phyloP scores from a whole-genome alignment of 30 jellyfish, hydroid and myxozoan genomes.

The Clytia hemisphaerica region DNA sequence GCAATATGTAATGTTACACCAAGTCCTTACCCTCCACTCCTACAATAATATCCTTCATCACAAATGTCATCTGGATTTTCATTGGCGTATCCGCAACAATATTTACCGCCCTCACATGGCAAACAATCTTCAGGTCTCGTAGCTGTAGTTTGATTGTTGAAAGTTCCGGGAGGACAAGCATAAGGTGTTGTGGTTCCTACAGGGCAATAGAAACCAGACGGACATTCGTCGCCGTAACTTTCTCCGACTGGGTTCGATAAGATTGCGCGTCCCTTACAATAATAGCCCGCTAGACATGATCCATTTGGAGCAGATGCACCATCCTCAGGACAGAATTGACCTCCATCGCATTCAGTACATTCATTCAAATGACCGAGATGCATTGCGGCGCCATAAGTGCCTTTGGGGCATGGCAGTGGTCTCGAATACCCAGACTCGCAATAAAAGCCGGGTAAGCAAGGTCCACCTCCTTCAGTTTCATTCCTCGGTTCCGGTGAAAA shows the following conservation, averaged over 20 bases:
- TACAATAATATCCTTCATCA: constrained; percentile 79
- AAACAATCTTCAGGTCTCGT: constrained; percentile 73
- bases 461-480: constrained; percentile 90
- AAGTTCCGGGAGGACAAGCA: constrained; percentile 97
- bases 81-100: constrained; percentile 77
- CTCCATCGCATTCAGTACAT: constrained; percentile 87
- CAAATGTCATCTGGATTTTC: constrained; percentile 68
- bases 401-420: constrained; percentile 82
- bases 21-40: too few species aligned
- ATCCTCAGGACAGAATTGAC: constrained; percentile 72
- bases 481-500: constrained; percentile 63
- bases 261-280: constrained; percentile 71
- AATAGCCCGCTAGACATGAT: constrained; percentile 81
- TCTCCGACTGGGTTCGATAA: constrained; percentile 45
- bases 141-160: constrained; percentile 60
- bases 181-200: constrained; percentile 65
- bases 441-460: constrained; percentile 82
- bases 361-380: constrained; percentile 44
- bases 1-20: too few species aligned
- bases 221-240: constrained; percentile 78
- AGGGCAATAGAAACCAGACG: constrained; percentile 88
- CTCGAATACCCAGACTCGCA: constrained; percentile 72
- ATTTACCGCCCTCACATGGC: constrained; percentile 84
- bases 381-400: constrained; percentile 72
- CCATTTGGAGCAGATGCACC: constrained; percentile 87